phyloP scores from a whole-genome alignment of 2,797 vertebrate genomes.

The Thaleichthys pacificus region DNA sequence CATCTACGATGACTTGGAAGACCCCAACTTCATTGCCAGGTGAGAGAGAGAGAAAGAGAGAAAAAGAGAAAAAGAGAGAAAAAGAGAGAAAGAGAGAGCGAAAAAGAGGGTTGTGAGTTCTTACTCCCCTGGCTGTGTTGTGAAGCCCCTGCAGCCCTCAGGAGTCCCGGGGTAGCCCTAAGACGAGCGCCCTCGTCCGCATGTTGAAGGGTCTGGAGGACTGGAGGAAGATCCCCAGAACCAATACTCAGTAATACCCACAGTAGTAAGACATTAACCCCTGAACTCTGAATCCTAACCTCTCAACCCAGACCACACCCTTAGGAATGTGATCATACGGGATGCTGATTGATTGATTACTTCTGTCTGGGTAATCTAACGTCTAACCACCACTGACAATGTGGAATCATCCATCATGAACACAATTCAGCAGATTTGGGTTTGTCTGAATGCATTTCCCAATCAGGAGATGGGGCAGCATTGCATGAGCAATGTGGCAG shows the following conservation, averaged over 20 bases:
- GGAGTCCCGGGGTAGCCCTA: conserved; percentile 73
- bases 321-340: background rate
- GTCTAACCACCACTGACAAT: too few species aligned
- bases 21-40: conserved; percentile 73
- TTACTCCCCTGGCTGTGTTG: conserved; percentile 48
- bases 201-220: conserved; percentile 82
- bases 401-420: background rate
- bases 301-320: background rate
- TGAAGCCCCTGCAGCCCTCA: conserved; percentile 74
- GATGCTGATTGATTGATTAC: too few species aligned
- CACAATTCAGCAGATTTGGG: background rate
- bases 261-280: conserved; percentile 82
- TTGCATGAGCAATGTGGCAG: too few species aligned
- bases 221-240: conserved; percentile 81
- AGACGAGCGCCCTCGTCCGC: conserved; percentile 82
- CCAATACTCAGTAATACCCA: conserved; percentile 84
- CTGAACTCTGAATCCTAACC: conserved; percentile 71
- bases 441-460: background rate
- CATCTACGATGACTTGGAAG: conserved; percentile 86
- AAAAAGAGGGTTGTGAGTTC: background rate
- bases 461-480: too few species aligned
- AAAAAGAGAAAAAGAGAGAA: conserved; percentile 4
- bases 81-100: background rate
- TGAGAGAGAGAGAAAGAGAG: conserved; percentile 54
- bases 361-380: too few species aligned